Conservation (phyloP, 1,140 invertebrate genomes). For the Trichonephila clavipes region DNA sequence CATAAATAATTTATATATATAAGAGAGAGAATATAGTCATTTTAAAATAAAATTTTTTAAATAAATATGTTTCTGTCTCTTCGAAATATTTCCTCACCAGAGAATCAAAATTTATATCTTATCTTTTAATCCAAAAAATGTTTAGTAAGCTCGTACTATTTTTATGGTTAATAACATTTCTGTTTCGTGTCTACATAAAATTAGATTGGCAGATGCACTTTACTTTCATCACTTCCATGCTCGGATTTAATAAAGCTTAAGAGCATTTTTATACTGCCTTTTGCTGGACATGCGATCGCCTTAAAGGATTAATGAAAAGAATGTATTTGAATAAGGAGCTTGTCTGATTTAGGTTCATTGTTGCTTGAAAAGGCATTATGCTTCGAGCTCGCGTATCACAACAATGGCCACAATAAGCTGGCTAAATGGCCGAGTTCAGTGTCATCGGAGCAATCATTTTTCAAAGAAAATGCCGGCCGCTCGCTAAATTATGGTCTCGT, state of each 20-base stretch:
- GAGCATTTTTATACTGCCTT: background rate
- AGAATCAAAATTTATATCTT: background rate
- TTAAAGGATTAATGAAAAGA: conserved; percentile 52
- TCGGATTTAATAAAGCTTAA: background rate
- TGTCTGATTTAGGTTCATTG: conserved; percentile 46
- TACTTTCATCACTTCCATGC: background rate
- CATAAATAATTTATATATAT: no score
- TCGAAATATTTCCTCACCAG: background rate
- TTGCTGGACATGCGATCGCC: background rate
- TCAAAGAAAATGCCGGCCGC: conserved; percentile 70
- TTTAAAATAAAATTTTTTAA: no score
- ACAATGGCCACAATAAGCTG: conserved; percentile 68
- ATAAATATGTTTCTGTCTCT: no score
- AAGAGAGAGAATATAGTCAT: no score
- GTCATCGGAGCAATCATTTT: conserved; percentile 74
- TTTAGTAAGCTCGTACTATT: background rate
- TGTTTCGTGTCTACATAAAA: background rate
- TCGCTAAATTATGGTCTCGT: conserved; percentile 68
- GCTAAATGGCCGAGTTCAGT: conserved; percentile 71
- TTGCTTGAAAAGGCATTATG: conserved; percentile 63
- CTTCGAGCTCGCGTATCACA: conserved; percentile 64
- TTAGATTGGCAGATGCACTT: background rate
- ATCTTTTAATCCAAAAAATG: background rate
- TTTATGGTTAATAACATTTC: background rate
- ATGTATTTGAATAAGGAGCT: conserved; percentile 35